phyloP scores from a whole-genome alignment of 2,113 vertebrate species.

The Pogonocichla stellata region DNA sequence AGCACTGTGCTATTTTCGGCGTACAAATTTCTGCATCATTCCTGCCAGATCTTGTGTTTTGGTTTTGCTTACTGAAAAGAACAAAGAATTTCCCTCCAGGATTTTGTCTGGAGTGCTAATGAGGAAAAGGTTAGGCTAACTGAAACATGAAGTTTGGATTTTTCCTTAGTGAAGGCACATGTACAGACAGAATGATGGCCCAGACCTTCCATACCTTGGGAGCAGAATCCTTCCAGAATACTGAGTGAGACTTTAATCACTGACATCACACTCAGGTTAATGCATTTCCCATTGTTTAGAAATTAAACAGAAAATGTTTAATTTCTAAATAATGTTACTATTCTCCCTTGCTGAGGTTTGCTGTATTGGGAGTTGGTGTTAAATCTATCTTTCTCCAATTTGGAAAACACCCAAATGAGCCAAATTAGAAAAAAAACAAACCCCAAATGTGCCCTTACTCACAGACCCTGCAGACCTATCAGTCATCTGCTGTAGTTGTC shows the following conservation, averaged over 20 bases:
- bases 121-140: slow-evolving; percentile 34
- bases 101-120: slow-evolving; percentile 58
- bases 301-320: neutral
- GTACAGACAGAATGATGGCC: neutral
- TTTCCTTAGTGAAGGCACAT: neutral
- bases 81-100: slow-evolving; percentile 52
- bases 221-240: neutral
- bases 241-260: neutral
- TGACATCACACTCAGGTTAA: neutral
- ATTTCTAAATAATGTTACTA: neutral
- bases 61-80: slow-evolving; percentile 46
- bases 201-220: neutral
- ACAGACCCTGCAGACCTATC: neutral
- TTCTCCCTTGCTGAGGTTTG: neutral
- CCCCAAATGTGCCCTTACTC: neutral
- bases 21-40: slow-evolving; percentile 33
- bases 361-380: neutral
- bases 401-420: neutral
- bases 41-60: slow-evolving; percentile 51
- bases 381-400: neutral
- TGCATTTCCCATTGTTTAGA: neutral
- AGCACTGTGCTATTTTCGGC: slow-evolving; percentile 17
- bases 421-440: neutral
- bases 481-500: neutral
- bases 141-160: neutral